These are phyloP conservation scores for Paracanthobrama guichenoti DNA, from an alignment of 2,113 vertebrate genomes.

Conservation along the genomic window DNA sequence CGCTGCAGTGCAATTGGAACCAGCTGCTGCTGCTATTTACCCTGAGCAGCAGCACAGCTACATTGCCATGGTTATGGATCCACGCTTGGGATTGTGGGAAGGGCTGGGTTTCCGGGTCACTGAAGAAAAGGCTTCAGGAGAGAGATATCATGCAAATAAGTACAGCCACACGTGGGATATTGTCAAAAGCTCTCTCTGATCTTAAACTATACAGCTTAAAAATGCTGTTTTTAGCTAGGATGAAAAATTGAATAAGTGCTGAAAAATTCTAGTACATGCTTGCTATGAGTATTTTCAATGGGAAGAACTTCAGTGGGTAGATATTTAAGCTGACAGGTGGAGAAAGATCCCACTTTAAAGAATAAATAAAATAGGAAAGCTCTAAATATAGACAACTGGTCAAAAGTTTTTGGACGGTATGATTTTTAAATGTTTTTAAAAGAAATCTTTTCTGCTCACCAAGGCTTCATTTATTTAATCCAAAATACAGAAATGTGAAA, in stretches of 20 bases:
- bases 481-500: no score
- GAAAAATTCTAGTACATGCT: not conserved
- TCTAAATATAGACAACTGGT: not conserved
- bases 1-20: slow-evolving; percentile 64
- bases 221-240: not conserved
- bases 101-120: slow-evolving; percentile 52
- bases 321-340: not conserved
- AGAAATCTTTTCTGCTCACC: no score
- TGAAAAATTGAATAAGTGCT: not conserved
- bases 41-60: slow-evolving; percentile 60
- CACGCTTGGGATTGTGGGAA: slow-evolving; percentile 48
- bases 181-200: not conserved
- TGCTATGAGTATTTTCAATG: not conserved
- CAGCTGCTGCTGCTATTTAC: slow-evolving; percentile 75
- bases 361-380: not conserved
- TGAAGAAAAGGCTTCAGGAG: slow-evolving; percentile 33
- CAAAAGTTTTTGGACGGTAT: no score
- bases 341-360: not conserved
- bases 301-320: not conserved
- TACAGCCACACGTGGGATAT: not conserved
- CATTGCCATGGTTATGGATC: slow-evolving; percentile 61
- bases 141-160: not conserved
- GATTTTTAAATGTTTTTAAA: no score
- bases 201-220: not conserved
- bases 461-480: no score